phyloP scores from a whole-genome alignment of 1,140 invertebrate genomes.

The Myzus persicae region DNA sequence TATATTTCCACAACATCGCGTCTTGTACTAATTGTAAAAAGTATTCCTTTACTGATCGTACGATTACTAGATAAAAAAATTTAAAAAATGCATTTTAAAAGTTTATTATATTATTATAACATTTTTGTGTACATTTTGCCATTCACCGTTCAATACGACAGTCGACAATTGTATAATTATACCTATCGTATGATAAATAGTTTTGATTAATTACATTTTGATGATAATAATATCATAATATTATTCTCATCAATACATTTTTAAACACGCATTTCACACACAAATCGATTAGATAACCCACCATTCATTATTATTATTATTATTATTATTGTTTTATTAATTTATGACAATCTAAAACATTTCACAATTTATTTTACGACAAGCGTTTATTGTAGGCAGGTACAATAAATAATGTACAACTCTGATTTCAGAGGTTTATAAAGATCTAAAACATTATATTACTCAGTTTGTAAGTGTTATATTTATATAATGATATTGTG shows the following conservation, averaged over 20 bases:
- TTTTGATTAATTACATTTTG: background rate
- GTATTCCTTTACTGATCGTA: too few relatives aligned
- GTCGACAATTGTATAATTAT: too few relatives aligned
- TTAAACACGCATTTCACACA: background rate
- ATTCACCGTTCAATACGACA: too few relatives aligned
- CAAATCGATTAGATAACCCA: background rate
- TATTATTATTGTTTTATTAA: background rate
- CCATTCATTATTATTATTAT: background rate
- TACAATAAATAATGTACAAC: background rate
- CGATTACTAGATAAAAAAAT: too few relatives aligned
- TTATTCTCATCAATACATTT: background rate
- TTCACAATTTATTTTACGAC: constrained; percentile 13
- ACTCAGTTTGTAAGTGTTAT: background rate
- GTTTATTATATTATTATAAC: too few relatives aligned
- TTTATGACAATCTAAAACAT: background rate
- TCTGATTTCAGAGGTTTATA: background rate
- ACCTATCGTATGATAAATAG: background rate
- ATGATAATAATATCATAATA: background rate
- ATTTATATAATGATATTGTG: background rate
- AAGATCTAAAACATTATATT: constrained; percentile 9
- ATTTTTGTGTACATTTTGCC: too few relatives aligned
- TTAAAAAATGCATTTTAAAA: too few relatives aligned
- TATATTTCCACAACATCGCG: too few relatives aligned
- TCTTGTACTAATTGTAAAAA: too few relatives aligned
- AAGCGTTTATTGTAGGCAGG: background rate